Evolutionary conservation across 2,888 invertebrate genomes (phyloP).

Genomic region (Xylophagus ater): DNA sequence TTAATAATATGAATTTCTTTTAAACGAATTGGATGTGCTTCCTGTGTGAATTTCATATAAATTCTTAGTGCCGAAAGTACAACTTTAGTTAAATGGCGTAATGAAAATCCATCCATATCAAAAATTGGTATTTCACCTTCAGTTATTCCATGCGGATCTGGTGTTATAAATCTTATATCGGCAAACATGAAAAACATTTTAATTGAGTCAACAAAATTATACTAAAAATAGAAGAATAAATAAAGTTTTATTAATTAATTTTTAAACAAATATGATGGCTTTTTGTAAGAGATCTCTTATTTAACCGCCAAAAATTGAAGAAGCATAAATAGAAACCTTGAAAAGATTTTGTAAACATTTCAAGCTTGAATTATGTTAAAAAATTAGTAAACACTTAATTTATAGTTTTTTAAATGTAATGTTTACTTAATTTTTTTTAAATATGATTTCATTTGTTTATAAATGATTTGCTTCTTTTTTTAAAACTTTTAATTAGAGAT

Average conservation of each 20-base stretch:
- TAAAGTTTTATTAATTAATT: too few species aligned
- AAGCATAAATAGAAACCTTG: not conserved
- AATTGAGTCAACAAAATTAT: constrained; percentile 52
- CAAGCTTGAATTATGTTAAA: not conserved
- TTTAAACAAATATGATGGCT: too few species aligned
- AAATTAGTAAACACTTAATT: not conserved
- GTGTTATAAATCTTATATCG: constrained; percentile 50
- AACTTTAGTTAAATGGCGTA: constrained; percentile 53
- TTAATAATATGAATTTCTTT: constrained; percentile 57
- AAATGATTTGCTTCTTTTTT: too few species aligned
- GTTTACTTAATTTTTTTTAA: too few species aligned
- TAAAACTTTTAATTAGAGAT: too few species aligned
- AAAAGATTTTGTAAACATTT: not conserved
- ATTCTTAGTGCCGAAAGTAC: constrained; percentile 51
- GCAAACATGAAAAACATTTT: constrained; percentile 64
- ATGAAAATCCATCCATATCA: constrained; percentile 52
- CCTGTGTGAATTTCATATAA: constrained; percentile 64
- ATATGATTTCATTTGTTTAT: too few species aligned
- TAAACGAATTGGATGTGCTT: constrained; percentile 56
- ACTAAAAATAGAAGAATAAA: constrained; percentile 31
- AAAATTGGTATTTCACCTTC: constrained; percentile 62
- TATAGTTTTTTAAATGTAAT: too few species aligned
- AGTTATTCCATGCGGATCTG: constrained; percentile 47
- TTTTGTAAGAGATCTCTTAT: too few species aligned
- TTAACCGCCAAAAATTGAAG: too few species aligned